Base-by-base conservation (phyloP, 2,113 vertebrate genomes). In the Nycticorax nycticorax region DNA sequence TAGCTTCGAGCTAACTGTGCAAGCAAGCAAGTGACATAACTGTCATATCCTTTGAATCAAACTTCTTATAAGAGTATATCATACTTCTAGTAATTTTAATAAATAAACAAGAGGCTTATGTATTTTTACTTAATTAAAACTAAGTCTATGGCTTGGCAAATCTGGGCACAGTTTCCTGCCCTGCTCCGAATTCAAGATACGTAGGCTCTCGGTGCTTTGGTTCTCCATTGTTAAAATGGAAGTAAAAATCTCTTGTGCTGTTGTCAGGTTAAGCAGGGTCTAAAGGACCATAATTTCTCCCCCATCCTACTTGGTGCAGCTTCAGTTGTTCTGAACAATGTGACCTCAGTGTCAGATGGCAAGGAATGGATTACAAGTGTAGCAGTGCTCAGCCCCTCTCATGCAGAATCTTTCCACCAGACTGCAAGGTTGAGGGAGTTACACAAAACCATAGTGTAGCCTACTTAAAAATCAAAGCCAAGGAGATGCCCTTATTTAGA, bases 131-230 rank as follows among this genome's bases (percentile, higher is more conserved):
- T 59, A 17, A 50, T 55, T 45, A 9, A 63, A n/a, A 85, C 55
- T 17, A 72, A 50, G 67, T n/a, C 12, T 43, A 18, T 64, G 13
- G 1, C 23, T 82, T 88, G 8, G 2, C 33, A 90, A 60, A 60
- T 43, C 33, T 55, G 5, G 3, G 12, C 15, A 28, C 10, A 48
- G 5, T 67, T 94, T 89, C 23, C 48, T 76, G 11, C 28, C 13
- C 17, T 71, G 23, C 9, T 63, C 28, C 37, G 17, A 60, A 79
- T 79, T 83, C 22, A 43, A 21, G 14, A 27, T 24, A 23, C 6
- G 3, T 48, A n/a, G 12, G 27, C 5, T 76, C 9, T 43, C 2
- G 1, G 6, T 73, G 9, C 18, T 59, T 88, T 9, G 0, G 13
- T 87, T 89, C 28, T 69, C 14, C 16, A 35, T 14, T 56, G 19